Percentiles rank a stretch among this genome's conserved stretches.
Evolutionary conservation across 2,888 invertebrate genomes (phyloP).

Genomic region (Pteria penguin): DNA sequence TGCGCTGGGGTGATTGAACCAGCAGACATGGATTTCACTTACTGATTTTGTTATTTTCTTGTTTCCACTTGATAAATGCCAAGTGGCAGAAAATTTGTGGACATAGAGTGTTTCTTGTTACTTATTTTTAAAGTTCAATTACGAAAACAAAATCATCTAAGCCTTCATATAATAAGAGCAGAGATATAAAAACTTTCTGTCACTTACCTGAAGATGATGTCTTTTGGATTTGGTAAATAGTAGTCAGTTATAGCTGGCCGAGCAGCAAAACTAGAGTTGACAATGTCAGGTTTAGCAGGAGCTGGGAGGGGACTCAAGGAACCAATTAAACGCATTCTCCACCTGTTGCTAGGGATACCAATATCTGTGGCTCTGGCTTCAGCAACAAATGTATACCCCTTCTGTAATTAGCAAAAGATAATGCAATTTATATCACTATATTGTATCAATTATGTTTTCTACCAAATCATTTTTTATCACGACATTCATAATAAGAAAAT

Average conservation of each 20-base stretch:
- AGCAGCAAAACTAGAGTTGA: constrained; percentile 74
- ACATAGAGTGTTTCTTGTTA: too few relatives aligned
- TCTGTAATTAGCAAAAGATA: constrained; percentile 59
- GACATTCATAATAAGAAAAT: neutral
- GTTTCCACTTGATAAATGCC: too few relatives aligned
- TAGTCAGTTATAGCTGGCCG: constrained; percentile 78
- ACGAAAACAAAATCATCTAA: too few relatives aligned
- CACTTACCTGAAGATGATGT: constrained; percentile 77
- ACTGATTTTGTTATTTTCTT: too few relatives aligned
- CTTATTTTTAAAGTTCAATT: too few relatives aligned
- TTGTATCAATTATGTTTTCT: too few relatives aligned
- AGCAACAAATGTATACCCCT: constrained; percentile 79
- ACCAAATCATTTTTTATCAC: neutral
- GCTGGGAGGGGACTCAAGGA: constrained; percentile 76
- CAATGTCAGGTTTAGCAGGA: constrained; percentile 67
- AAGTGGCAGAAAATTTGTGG: too few relatives aligned
- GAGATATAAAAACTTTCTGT: too few relatives aligned
- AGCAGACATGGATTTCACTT: too few relatives aligned
- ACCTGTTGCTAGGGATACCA: constrained; percentile 69
- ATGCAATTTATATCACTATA: neutral
- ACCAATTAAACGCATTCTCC: constrained; percentile 80
- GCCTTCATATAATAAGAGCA: too few relatives aligned
- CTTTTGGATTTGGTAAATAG: constrained; percentile 77
- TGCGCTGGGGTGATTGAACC: too few relatives aligned
- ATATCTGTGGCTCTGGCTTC: constrained; percentile 76